These are phyloP conservation scores for Aramus guarauna DNA, from an alignment of 2,113 vertebrate genomes.

Conservation along the genomic window DNA sequence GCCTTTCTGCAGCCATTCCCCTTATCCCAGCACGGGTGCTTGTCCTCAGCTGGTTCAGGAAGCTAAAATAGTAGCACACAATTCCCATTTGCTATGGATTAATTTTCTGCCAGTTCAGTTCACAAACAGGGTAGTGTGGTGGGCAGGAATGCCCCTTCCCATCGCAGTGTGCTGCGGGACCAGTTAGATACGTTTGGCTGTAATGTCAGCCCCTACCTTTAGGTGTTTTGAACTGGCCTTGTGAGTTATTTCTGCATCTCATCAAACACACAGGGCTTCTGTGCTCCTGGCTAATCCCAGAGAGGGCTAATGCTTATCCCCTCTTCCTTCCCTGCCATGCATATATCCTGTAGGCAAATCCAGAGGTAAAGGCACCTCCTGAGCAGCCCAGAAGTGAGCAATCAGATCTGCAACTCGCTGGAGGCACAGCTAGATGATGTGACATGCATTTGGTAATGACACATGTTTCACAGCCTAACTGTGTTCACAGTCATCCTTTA, in stretches of 20 bases:
- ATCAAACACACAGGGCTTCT: background rate
- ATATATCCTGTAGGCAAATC: background rate
- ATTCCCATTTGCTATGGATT: background rate
- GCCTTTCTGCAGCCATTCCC: background rate
- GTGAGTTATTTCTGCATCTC: background rate
- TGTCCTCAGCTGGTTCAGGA: background rate
- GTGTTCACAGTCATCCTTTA: background rate
- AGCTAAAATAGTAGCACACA: background rate
- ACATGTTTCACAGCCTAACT: background rate
- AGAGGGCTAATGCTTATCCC: background rate
- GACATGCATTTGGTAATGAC: background rate
- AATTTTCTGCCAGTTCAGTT: background rate
- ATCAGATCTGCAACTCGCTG: background rate
- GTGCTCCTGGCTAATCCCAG: background rate
- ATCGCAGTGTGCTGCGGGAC: background rate
- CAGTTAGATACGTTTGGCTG: background rate
- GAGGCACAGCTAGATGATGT: background rate
- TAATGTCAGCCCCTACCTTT: background rate
- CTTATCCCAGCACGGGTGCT: background rate
- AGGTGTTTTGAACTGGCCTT: background rate
- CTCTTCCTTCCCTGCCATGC: background rate
- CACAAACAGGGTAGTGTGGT: background rate
- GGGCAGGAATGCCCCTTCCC: background rate
- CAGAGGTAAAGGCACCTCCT: background rate
- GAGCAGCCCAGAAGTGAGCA: background rate